Evolutionary conservation across 2,888 invertebrate genomes (phyloP).

Genomic region (Branchellion lobata): DNA sequence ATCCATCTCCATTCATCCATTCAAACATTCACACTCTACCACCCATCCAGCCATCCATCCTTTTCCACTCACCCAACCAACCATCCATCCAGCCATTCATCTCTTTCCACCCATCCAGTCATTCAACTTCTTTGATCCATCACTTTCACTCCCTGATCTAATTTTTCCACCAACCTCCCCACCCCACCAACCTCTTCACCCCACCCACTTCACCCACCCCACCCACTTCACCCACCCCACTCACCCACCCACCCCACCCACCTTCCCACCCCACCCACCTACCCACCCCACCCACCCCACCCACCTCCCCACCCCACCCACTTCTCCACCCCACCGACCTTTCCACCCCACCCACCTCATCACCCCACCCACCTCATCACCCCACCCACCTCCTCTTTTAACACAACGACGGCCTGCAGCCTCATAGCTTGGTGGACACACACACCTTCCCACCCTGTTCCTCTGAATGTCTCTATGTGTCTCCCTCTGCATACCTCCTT

Average conservation of each 20-base stretch:
- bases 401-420: neutral
- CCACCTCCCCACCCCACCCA: neutral
- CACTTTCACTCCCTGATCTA: too few relatives aligned
- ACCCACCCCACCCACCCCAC: neutral
- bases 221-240: too few relatives aligned
- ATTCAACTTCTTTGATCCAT: too few relatives aligned
- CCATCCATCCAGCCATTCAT: slow-evolving; percentile 6
- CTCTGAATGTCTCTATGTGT: too few relatives aligned
- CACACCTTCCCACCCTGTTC: neutral
- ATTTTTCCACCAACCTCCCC: too few relatives aligned
- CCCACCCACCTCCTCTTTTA: slow-evolving; percentile 5
- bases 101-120: too few relatives aligned
- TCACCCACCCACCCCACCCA: neutral
- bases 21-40: slow-evolving; percentile 10
- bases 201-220: too few relatives aligned
- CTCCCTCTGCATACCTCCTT: too few relatives aligned
- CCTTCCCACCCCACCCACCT: neutral
- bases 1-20: slow-evolving; percentile 35
- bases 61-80: neutral
- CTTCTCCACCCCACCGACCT: too few relatives aligned
- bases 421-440: neutral
- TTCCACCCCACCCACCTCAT: too few relatives aligned
- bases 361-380: neutral
- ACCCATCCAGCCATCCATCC: slow-evolving; percentile 32
- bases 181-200: too few relatives aligned